Evolutionary conservation across 2,113 vertebrate species (phyloP).

Genomic region (Piprites chloris): DNA sequence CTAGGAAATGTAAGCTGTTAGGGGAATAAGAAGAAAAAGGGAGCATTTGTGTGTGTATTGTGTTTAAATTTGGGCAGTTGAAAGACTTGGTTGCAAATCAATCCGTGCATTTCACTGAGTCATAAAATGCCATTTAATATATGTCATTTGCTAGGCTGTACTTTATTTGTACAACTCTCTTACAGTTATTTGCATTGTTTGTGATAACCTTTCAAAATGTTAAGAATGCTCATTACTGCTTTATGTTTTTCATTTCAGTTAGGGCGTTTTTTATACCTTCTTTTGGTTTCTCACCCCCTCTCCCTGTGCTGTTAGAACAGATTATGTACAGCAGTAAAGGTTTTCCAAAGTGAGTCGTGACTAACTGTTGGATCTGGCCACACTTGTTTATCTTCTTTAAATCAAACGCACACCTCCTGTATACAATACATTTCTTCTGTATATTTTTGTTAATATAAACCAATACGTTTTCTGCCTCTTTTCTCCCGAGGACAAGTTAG

Average conservation of each 20-base stretch:
- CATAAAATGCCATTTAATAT: not conserved
- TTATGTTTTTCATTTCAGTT: not conserved
- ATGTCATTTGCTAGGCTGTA: not conserved
- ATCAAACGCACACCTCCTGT: not conserved
- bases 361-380: not conserved
- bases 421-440: not conserved
- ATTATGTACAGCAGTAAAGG: not conserved
- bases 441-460: not conserved
- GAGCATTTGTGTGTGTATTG: not conserved
- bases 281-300: not conserved
- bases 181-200: not conserved
- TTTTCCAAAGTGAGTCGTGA: not conserved
- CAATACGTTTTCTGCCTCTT: not conserved
- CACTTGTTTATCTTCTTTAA: not conserved
- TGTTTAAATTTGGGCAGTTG: not conserved
- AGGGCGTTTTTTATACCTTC: not conserved
- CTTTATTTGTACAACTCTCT: not conserved
- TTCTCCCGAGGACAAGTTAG: not conserved
- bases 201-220: not conserved
- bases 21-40: not conserved
- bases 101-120: not conserved
- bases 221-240: not conserved
- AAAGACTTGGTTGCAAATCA: not conserved
- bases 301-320: not conserved
- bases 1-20: not conserved